These are phyloP conservation scores for Aethes cnicana DNA, from an alignment of 2,888 invertebrate species.

Conservation along the genomic window DNA sequence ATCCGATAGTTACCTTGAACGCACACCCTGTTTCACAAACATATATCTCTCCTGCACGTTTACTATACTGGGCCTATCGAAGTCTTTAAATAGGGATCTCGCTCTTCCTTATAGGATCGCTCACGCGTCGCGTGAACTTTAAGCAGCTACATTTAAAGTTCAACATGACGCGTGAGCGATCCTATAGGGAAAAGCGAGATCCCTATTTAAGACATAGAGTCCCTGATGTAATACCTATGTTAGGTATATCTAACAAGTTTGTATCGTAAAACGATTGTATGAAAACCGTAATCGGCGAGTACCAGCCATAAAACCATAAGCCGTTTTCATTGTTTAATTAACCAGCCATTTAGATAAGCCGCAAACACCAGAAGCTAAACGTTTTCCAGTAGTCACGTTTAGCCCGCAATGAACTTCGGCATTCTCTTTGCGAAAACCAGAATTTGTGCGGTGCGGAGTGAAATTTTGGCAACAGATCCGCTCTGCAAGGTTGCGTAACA, in stretches of 20 bases:
- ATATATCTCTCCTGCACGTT: constrained; percentile 40
- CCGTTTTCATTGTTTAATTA: constrained; percentile 15
- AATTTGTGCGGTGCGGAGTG: constrained; percentile 41
- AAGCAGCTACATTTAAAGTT: too few species aligned
- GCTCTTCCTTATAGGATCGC: too few species aligned
- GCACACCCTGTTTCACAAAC: constrained; percentile 59
- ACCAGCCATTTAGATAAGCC: constrained; percentile 13
- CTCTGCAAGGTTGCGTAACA: constrained; percentile 73
- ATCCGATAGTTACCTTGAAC: constrained; percentile 59
- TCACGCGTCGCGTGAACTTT: too few species aligned
- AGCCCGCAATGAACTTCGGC: constrained; percentile 29
- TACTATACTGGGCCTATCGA: too few species aligned
- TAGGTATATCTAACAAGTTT: constrained; percentile 12
- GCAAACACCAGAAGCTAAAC: constrained; percentile 4
- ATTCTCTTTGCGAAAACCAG: constrained; percentile 17
- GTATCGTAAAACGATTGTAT: too few species aligned
- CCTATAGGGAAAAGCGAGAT: too few species aligned
- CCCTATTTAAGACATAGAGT: too few species aligned
- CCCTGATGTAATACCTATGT: too few species aligned
- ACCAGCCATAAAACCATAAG: constrained; percentile 6
- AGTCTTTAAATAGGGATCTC: too few species aligned
- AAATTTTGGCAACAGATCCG: constrained; percentile 69
- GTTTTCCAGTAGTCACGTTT: constrained; percentile 28
- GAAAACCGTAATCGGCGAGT: not conserved
- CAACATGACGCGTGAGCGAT: too few species aligned